Base-by-base conservation (phyloP, 2,888 invertebrate genomes). In the Melangyna quadrimaculata region DNA sequence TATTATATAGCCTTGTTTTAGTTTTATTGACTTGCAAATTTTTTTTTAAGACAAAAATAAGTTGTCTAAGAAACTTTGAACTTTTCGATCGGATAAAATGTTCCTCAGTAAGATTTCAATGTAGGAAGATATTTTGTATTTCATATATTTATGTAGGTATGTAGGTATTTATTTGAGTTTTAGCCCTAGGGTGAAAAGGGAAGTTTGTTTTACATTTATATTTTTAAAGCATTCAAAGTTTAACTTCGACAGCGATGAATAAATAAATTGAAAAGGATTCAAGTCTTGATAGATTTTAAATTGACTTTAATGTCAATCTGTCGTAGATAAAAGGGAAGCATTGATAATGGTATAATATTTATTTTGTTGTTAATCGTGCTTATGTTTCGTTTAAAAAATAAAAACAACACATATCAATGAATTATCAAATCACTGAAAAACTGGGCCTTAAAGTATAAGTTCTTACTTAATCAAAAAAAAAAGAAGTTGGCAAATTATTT, bases 41-140 rank as follows among this genome's bases (percentile, higher is more conserved):
- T 48, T 65, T 48, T 77, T 77, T 37, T 51, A 67, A 59, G 67
- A 67, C 45, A 67, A 69, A 77, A 77, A 72, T 51, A 82, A 82
- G 67, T 77, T 82, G n/a, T 59, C 67, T 37, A 43, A 14, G 3
- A 59, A 75, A 81, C 24, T 67, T 71, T 67, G 27, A 72, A 77
- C 17, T 57, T 53, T 59, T 17, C 35, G 32, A 57, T 53, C 19
- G 37, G 67, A 77, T 77, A 72, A 67, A 67, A 61, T 22, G 51
- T 71, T 51, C 37, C 67, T 75, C 10, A 24, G 72, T 24, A 2
- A 14, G 24, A 40, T 53, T n/a, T n/a, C 51, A 69, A 74, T 63
- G 53, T 27, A 69, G 19, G 37, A n/a, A n/a, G n/a, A n/a, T n/a
- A n/a, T n/a, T 22, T 19, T 32, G 0, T n/a, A 55, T 10, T 14